These are phyloP conservation scores for Pyrocephalus nanus DNA, from an alignment of 2,797 vertebrate genomes.

Conservation along the genomic window DNA sequence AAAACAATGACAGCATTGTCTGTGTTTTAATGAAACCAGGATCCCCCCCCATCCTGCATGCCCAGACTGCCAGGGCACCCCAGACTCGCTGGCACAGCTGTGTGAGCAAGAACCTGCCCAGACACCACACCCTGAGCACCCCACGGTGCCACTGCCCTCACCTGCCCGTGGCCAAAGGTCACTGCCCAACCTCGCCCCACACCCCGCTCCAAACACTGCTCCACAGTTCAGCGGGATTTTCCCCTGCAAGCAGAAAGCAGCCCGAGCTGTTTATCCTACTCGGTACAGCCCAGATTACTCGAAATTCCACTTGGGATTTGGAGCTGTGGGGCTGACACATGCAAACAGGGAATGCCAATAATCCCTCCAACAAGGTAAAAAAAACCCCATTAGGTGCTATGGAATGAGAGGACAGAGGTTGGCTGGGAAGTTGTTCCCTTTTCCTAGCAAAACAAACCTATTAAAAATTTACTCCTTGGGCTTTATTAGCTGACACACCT, in stretches of 20 bases:
- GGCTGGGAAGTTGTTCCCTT: background rate
- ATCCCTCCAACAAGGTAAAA: background rate
- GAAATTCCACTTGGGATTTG: constrained; percentile 27
- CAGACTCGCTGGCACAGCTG: background rate
- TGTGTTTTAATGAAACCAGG: background rate
- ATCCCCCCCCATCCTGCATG: background rate
- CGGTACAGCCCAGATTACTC: background rate
- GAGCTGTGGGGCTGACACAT: fast-evolving
- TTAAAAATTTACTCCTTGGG: background rate
- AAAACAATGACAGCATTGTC: background rate
- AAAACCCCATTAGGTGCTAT: fast-evolving
- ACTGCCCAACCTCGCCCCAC: background rate
- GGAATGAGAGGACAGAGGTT: fast-evolving
- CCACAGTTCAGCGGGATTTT: background rate
- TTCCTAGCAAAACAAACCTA: background rate
- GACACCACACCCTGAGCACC: constrained; percentile 44
- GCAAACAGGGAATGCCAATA: background rate
- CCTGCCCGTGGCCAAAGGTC: constrained; percentile 66
- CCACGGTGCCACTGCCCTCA: background rate
- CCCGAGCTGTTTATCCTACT: background rate
- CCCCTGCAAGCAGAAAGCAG: background rate
- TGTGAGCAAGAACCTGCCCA: background rate
- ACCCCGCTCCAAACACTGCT: background rate
- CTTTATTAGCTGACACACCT: background rate
- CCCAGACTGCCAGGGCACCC: background rate